These are phyloP conservation scores for Dryocosmus kuriphilus DNA, from an alignment of 2,888 invertebrate genomes.

Conservation along the genomic window DNA sequence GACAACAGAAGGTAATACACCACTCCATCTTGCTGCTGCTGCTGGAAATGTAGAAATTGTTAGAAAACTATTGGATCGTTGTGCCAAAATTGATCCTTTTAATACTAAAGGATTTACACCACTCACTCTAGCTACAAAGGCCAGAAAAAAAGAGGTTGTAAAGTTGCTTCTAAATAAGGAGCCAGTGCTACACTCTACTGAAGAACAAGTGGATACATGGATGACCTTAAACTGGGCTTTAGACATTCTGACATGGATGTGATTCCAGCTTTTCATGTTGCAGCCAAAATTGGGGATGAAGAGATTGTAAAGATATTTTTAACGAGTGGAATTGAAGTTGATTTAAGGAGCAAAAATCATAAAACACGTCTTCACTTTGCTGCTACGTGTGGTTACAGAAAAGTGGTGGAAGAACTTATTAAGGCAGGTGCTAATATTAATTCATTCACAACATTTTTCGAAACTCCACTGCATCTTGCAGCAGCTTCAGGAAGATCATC, in stretches of 20 bases:
- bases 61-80: not conserved
- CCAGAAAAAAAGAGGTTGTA: not conserved
- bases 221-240: not conserved
- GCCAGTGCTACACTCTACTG: not conserved
- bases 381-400: not conserved
- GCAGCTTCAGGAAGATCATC: constrained; percentile 10
- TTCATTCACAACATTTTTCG: not conserved
- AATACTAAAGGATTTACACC: not conserved
- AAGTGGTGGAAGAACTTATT: not conserved
- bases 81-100: not conserved
- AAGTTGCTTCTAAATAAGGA: not conserved
- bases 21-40: constrained; percentile 11
- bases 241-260: not conserved
- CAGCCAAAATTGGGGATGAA: not conserved
- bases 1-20: not conserved
- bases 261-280: not conserved
- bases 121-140: not conserved
- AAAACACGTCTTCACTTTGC: constrained; percentile 16
- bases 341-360: not conserved
- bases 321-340: not conserved
- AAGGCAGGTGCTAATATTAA: constrained; percentile 20
- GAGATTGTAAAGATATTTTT: not conserved
- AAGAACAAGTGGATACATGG: not conserved
- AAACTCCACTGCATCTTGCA: constrained; percentile 20
- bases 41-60: not conserved